phyloP scores from a whole-genome alignment of 2,113 vertebrate genomes.

The Morone chrysops region DNA sequence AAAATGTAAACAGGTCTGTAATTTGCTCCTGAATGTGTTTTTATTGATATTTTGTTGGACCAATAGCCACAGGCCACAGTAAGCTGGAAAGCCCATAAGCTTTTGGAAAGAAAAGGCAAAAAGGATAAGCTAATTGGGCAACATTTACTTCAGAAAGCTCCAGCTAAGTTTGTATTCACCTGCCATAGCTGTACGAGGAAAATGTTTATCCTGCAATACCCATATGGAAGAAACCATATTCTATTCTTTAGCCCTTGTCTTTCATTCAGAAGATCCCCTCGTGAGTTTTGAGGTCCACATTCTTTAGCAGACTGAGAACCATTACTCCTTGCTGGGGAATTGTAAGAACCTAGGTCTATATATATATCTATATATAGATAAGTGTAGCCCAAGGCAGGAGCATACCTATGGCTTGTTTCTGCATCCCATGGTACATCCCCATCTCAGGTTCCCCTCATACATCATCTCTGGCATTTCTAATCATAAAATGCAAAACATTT shows the following conservation, averaged over 20 bases:
- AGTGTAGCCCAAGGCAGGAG: conserved; percentile 54
- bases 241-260: conserved; percentile 33
- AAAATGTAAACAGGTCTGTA: not conserved
- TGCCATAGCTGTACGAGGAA: not conserved
- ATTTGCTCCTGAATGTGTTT: not conserved
- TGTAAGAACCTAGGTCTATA: conserved; percentile 28
- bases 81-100: not conserved
- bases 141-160: conserved; percentile 35
- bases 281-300: conserved; percentile 31
- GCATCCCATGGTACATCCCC: conserved; percentile 40
- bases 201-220: conserved; percentile 32
- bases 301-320: conserved; percentile 33
- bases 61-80: conserved; percentile 1
- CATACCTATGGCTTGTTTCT: conserved; percentile 39
- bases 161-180: conserved; percentile 27
- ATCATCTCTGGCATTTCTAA: conserved; percentile 67
- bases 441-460: conserved; percentile 49
- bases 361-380: not conserved
- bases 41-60: conserved; percentile 11
- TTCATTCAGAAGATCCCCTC: conserved; percentile 38
- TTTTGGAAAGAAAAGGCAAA: not conserved
- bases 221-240: conserved; percentile 14
- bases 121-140: conserved; percentile 36
- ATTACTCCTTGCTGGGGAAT: conserved; percentile 42
- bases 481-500: conserved; percentile 43